These are phyloP conservation scores for Callionymus lyra DNA, from an alignment of 2,113 vertebrate species.

Conservation along the genomic window DNA sequence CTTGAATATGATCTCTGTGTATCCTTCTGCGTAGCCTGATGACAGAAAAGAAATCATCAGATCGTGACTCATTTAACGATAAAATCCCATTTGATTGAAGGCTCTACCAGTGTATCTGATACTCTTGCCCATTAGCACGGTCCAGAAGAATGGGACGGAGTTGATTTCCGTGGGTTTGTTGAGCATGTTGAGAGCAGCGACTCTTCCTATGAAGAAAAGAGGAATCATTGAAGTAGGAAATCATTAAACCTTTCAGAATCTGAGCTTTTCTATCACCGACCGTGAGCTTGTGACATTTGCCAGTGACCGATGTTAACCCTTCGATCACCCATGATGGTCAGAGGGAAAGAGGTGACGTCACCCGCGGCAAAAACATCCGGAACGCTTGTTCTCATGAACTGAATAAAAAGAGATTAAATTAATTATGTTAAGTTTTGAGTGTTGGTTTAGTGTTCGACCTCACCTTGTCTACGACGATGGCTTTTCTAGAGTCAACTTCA, in stretches of 20 bases:
- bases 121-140: constrained; percentile 68
- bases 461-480: constrained; percentile 78
- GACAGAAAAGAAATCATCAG: not conserved
- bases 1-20: constrained; percentile 76
- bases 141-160: constrained; percentile 84
- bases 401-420: constrained; percentile 1
- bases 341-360: constrained; percentile 77
- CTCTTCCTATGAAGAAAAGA: constrained; percentile 59
- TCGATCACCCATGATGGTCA: constrained; percentile 53
- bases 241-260: not conserved
- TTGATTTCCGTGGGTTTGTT: constrained; percentile 52
- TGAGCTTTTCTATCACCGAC: constrained; percentile 38
- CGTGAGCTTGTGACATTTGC: constrained; percentile 80
- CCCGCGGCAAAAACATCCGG: constrained; percentile 73
- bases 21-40: constrained; percentile 74
- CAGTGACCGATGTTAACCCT: constrained; percentile 73
- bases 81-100: not conserved
- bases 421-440: not conserved
- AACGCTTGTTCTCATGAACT: constrained; percentile 79
- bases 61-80: too few relatives aligned
- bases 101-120: constrained; percentile 73
- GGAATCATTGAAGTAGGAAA: too few relatives aligned
- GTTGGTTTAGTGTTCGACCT: not conserved
- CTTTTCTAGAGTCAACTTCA: constrained; percentile 53
- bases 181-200: constrained; percentile 79